Evolutionary conservation across 2,113 vertebrate species (phyloP).

Genomic region (Gymnobelideus leadbeateri): DNA sequence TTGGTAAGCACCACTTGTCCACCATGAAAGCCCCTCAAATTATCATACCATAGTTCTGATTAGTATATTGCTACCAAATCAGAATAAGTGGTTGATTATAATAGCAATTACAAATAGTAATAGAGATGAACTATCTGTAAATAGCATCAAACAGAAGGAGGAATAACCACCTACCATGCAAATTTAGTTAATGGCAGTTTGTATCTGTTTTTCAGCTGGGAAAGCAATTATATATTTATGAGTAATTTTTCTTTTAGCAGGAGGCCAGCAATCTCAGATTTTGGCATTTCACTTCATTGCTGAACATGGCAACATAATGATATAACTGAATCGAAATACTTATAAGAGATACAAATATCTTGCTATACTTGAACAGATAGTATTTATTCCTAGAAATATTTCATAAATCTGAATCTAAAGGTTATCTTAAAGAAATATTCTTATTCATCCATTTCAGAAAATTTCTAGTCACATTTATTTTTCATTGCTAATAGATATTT

Average conservation of each 20-base stretch:
- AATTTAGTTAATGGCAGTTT: slow-evolving; percentile 35
- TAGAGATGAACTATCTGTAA: slow-evolving; percentile 43
- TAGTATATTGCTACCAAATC: slow-evolving; percentile 35
- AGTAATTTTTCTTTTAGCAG: slow-evolving; percentile 29
- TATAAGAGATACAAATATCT: slow-evolving; percentile 17
- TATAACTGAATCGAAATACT: slow-evolving; percentile 9
- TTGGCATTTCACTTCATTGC: slow-evolving; percentile 28
- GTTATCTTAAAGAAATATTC: neutral
- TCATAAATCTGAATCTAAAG: slow-evolving; percentile 12
- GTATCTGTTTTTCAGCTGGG: slow-evolving; percentile 10
- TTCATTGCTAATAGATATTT: neutral
- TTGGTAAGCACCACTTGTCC: neutral
- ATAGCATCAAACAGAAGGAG: slow-evolving; percentile 38
- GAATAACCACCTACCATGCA: slow-evolving; percentile 44
- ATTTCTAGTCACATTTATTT: neutral
- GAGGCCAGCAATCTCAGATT: slow-evolving; percentile 22
- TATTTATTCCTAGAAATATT: slow-evolving; percentile 30
- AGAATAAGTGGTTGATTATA: slow-evolving; percentile 46
- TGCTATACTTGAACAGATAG: slow-evolving; percentile 27
- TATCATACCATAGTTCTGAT: neutral
- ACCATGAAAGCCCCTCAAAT: slow-evolving; percentile 10
- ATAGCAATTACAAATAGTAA: slow-evolving; percentile 36
- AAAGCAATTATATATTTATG: slow-evolving; percentile 56
- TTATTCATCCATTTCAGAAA: slow-evolving; percentile 20
- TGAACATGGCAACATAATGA: slow-evolving; percentile 36